Percentiles rank a stretch among this genome's conserved stretches.
phyloP scores from a whole-genome alignment of 2,888 invertebrate genomes.

The Psylliodes chrysocephalus region DNA sequence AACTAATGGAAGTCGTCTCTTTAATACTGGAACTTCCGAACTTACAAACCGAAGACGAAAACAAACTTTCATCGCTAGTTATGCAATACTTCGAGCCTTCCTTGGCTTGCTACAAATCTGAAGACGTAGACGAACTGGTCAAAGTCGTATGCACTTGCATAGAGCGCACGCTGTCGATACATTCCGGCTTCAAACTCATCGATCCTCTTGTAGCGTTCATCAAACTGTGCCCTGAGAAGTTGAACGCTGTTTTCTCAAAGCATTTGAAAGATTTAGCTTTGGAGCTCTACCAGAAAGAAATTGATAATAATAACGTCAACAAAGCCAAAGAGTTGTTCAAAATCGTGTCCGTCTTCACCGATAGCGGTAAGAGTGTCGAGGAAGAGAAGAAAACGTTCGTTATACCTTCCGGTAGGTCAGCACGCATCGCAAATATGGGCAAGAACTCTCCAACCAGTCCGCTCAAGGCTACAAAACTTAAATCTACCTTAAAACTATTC shows the following conservation, averaged over 20 bases:
- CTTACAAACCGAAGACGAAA: constrained; percentile 38
- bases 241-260: constrained; percentile 41
- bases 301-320: constrained; percentile 29
- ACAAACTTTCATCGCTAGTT: constrained; percentile 39
- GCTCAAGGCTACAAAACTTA: constrained; percentile 8
- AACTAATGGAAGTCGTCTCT: constrained; percentile 40
- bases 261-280: constrained; percentile 34
- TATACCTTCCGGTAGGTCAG: constrained; percentile 44
- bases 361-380: constrained; percentile 26
- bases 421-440: constrained; percentile 47
- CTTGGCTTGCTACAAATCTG: constrained; percentile 39
- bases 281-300: constrained; percentile 42
- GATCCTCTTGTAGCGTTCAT: constrained; percentile 35
- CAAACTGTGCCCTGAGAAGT: constrained; percentile 34
- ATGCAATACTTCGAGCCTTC: constrained; percentile 41
- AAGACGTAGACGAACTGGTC: constrained; percentile 40
- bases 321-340: constrained; percentile 39
- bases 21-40: constrained; percentile 41
- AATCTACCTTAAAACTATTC: constrained; percentile 42
- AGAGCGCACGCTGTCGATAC: constrained; percentile 45
- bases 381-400: constrained; percentile 36
- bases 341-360: constrained; percentile 34
- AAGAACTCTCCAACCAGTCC: constrained; percentile 44
- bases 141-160: constrained; percentile 47
- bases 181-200: constrained; percentile 44